Base-by-base conservation (phyloP, 2,888 invertebrate species). In the Erynnis tages region DNA sequence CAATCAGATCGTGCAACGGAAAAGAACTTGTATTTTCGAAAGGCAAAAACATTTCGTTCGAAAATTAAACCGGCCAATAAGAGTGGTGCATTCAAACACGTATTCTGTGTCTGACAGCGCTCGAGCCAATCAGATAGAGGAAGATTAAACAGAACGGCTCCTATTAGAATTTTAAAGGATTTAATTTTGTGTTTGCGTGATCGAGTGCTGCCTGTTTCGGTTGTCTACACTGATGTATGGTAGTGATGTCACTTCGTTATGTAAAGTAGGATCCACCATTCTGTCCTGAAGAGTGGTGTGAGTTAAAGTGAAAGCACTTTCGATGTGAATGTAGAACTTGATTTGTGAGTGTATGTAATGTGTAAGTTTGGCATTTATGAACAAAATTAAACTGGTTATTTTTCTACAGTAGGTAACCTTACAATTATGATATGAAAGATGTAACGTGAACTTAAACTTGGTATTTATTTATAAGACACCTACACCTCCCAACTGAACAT, bases 21-120 rank as follows among this genome's bases (percentile, higher is more conserved):
- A 32, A 50, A 50, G 50, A 44, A 44, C 35, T 44, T 29, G 43
- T 44, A 52, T 44, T 44, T 52, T 37, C n/a, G 21, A 56, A 56
- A 56, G 46, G 53, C 27, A 50, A 40, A 54, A 54, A 54, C 54
- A 53, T 55, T 55, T 75, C 74, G 73, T 78, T 71, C 67, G 71
- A 79, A 76, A 68, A 63, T 60, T 62, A 63, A 63, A 57, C 59
- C 61, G 60, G 60, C 83, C 82, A 83, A 83, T 82, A 74, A 70
- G 71, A 69, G 71, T 69, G 71, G 69, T 79, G 81, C 79, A 82
- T 83, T 81, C 79, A 80, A 82, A 79, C 71, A 70, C 70, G 73
- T 72, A 70, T 72, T 76, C 82, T 88, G 88, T 69, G 73, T 71
- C 66, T 87, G 88, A 88, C 88, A 87, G 84, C 76, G 67, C 71